A percentile compares a stretch with the other conserved stretches of the same genome.
Conservation (phyloP, 1,140 invertebrate genomes). For the Drosophila athabasca region DNA sequence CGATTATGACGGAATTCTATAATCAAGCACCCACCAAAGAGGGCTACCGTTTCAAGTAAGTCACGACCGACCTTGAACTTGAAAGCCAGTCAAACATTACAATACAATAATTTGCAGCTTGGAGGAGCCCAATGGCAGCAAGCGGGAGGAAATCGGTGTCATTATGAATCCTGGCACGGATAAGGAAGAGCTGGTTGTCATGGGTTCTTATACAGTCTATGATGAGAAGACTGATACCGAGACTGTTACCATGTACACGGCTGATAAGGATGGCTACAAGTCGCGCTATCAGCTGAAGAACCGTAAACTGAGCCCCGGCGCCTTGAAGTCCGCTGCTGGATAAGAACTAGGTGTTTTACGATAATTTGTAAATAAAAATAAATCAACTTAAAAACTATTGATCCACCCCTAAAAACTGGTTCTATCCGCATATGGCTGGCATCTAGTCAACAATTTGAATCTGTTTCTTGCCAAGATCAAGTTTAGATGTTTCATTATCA, state of each 20-base stretch:
- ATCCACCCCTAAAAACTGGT: conserved; percentile 52
- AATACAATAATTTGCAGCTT: conserved; percentile 21
- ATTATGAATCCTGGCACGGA: conserved; percentile 76
- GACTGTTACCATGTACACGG: conserved; percentile 77
- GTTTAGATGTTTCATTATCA: conserved; percentile 57
- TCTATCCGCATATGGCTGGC: conserved; percentile 11
- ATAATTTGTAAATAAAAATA: conserved; percentile 17
- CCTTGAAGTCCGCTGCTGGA: conserved; percentile 74
- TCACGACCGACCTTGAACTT: not conserved
- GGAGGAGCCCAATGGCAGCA: conserved; percentile 76
- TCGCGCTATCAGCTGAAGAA: conserved; percentile 72
- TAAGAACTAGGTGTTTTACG: conserved; percentile 43
- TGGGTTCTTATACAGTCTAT: conserved; percentile 66
- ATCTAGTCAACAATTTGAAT: conserved; percentile 28
- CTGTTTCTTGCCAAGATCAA: conserved; percentile 58
- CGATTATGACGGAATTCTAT: conserved; percentile 48
- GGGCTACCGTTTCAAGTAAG: conserved; percentile 72
- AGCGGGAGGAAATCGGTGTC: conserved; percentile 76
- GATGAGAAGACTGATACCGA: conserved; percentile 79
- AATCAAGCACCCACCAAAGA: conserved; percentile 55
- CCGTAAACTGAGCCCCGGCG: conserved; percentile 69
- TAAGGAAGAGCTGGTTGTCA: conserved; percentile 75
- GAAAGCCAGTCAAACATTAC: not conserved
- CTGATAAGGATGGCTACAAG: conserved; percentile 82
- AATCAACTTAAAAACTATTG: conserved; percentile 5